Evolutionary conservation across 2,113 vertebrate species (phyloP).

Genomic region (Microtus oregoni): DNA sequence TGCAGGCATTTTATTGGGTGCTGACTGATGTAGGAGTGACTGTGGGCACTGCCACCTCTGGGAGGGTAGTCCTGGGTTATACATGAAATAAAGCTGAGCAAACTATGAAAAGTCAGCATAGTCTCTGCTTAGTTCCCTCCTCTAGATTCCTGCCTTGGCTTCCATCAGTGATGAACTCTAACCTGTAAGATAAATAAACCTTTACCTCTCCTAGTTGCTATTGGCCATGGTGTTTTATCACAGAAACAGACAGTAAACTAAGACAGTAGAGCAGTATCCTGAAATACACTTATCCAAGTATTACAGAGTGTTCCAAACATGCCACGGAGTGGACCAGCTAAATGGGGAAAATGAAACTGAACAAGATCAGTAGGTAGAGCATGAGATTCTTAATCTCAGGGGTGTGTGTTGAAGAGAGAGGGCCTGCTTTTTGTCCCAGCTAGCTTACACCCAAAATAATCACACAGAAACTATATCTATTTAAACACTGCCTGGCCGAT

Average conservation of each 20-base stretch:
- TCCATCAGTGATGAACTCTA: neutral
- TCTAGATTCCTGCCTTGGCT: neutral
- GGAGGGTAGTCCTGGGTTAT: neutral
- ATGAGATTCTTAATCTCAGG: no score
- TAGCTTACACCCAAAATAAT: no score
- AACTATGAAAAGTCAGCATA: neutral
- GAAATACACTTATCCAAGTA: neutral
- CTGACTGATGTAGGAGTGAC: neutral
- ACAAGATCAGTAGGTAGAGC: no score
- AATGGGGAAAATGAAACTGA: no score
- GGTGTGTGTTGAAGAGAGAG: no score
- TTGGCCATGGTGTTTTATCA: neutral
- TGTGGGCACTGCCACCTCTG: neutral
- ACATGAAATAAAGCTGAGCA: neutral
- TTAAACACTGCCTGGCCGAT: no score
- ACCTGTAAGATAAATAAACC: neutral
- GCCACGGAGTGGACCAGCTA: no score
- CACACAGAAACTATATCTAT: no score
- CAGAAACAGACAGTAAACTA: neutral
- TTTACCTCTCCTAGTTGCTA: neutral
- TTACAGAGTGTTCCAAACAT: no score
- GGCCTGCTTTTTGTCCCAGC: no score
- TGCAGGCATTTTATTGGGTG: neutral
- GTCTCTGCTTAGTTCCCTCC: neutral
- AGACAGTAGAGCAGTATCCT: neutral